Evolutionary conservation across 92 coral and sea anemone genomes (phyloP), one percentile per base, ranked within the genome.

Genomic region (Phymanthus crucifer): DNA sequence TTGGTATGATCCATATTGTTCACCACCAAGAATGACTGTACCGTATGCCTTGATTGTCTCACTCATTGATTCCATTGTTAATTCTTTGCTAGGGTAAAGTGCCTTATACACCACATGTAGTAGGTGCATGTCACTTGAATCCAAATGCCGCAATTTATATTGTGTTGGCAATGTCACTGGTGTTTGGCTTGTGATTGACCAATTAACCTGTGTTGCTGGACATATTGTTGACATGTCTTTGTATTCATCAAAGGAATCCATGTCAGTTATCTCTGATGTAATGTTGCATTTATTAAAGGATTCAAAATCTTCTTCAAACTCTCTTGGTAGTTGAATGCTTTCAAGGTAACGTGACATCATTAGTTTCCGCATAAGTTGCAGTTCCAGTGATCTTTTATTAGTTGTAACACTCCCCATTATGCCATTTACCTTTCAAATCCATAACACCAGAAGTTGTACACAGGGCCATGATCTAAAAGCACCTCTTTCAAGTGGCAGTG

Each of bases 351-450:
- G 87, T 6, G 88, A 83, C 2, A 74, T 72, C 82, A 70, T 87
- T 64, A 88, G 79, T 78, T 80, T 87, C 26, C 87, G 74, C 91
- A 87, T 87, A 5, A 87, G 65, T 64, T 87, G 91, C 32, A 87
- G 64, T 32, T 83, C 91, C 11, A 78, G 64, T n/a, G 83, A 76
- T 78, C 78, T 78, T 40, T 71, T 80, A 78, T 83, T 87, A 36
- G 82, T 87, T 8, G 58, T 68, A 50, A 78, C 76, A 32, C 84
- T 78, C 12, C 85, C 88, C 73, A 83, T 45, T 19, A 87, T 83
- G 34, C 91, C 88, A 78, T 87, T 87, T 78, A 87, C 4, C 90
- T 68, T 71, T 87, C 91, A 69, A 83, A 87, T 18, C 87, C 75
- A 50, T 83, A 87, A 24, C 81, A 58, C 92, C 89, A 89, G 52